Base-by-base conservation (phyloP, 2,888 invertebrate species). In the Torymus auratus region DNA sequence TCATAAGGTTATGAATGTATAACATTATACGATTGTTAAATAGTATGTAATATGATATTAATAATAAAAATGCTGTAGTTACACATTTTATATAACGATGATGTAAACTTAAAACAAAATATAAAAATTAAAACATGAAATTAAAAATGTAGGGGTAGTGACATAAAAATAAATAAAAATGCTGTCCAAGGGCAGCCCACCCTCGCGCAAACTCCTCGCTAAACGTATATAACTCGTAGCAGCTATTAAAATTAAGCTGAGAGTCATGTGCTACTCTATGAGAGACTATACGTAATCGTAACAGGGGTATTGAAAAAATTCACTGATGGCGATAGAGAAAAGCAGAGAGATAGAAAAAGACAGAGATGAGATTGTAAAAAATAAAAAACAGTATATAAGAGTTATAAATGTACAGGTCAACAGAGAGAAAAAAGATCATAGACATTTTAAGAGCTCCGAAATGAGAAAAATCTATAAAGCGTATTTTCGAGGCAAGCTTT, bases 121-220 rank as follows among this genome's bases (percentile, higher is more conserved):
- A 78, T 64, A 58, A 64, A 79, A 15, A 73, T 64, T 71, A 76
- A 62, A 56, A 74, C 70, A 74, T n/a, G 53, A 64, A 65, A 20
- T 2, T 62, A 67, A 71, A 71, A 70, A 68, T 55, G 13, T 62
- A 7, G 7, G 68, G 78, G 80, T n/a, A n/a, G n/a, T 78, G 52
- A 69, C 68, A 79, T 83, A 62, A 83, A 81, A 71, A 68, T 4
- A 60, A 55, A 61, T 62, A 52, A 41, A 41, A 41, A 15, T 50
- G 70, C 68, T 79, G 70, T 78, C 60, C 69, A 85, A 86, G 88
- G 89, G 89, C 90, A 89, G 89, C 89, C 90, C 91, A 90, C 90
- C 91, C 90, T 88, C 88, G 88, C 90, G 88, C 89, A 87, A 88
- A 88, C 87, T 88, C 88, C 85, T 89, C 85, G 85, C 87, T 71